Evolutionary conservation across 2,113 vertebrate genomes (phyloP).

Genomic region (Tonatia bakeri): DNA sequence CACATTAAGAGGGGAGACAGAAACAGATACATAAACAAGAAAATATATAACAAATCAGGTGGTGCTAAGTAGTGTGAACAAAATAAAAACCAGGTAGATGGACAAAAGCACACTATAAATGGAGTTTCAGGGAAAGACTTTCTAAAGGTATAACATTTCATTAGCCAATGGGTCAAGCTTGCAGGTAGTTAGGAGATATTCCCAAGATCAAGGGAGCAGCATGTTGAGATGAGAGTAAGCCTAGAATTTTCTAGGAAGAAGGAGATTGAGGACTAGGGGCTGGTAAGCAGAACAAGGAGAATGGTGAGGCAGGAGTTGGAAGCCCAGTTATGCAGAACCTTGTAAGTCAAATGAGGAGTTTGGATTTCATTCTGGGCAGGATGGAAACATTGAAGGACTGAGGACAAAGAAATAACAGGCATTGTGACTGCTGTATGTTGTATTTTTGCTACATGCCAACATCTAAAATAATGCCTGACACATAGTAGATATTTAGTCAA

Average conservation of each 20-base stretch:
- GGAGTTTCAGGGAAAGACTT: not conserved
- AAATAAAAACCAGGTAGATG: not conserved
- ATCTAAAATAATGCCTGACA: not conserved
- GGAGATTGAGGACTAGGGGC: not conserved
- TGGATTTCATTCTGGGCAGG: not conserved
- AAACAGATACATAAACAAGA: not conserved
- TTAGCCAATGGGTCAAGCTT: not conserved
- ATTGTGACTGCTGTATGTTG: not conserved
- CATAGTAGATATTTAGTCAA: not conserved
- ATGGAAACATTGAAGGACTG: not conserved
- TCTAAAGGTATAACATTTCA: not conserved
- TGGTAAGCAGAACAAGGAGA: not conserved
- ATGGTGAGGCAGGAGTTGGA: not conserved
- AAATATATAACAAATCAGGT: not conserved
- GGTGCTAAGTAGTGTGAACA: not conserved
- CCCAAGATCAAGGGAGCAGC: not conserved
- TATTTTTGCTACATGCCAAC: not conserved
- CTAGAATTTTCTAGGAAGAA: not conserved
- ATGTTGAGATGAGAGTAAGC: not conserved
- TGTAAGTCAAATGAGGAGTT: not conserved
- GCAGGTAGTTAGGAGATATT: not conserved
- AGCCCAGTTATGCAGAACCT: accelerated
- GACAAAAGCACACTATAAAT: not conserved
- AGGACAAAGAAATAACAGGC: not conserved
- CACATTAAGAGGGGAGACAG: not conserved